Evolutionary conservation across 1,140 invertebrate genomes (phyloP).

Genomic region (Periplaneta americana): DNA sequence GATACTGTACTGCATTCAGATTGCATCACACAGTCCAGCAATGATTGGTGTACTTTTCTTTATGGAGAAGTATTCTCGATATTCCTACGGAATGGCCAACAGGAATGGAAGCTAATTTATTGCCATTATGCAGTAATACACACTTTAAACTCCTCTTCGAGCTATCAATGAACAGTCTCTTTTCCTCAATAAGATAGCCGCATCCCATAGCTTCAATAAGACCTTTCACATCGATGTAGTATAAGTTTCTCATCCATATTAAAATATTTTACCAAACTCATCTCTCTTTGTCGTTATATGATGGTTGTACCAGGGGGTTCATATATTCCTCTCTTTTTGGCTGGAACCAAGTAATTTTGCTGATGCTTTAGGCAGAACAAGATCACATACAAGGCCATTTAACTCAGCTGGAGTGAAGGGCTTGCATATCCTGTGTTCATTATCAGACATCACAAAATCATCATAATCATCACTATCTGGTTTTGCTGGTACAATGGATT

Average conservation of each 20-base stretch:
- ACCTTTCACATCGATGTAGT: background rate
- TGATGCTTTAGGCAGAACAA: constrained; percentile 17
- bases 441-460: too few species aligned
- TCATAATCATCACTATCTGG: too few species aligned
- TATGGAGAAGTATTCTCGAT: constrained; percentile 26
- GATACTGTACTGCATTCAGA: too few species aligned
- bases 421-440: background rate
- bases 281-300: constrained; percentile 17
- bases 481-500: too few species aligned
- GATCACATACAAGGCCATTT: constrained; percentile 1
- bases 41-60: constrained; percentile 31
- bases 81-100: constrained; percentile 29
- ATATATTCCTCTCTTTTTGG: constrained; percentile 14
- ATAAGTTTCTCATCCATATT: too few species aligned
- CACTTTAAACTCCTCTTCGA: constrained; percentile 34
- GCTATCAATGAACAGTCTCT: constrained; percentile 29
- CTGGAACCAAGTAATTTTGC: constrained; percentile 19
- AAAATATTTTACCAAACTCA: background rate
- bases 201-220: background rate
- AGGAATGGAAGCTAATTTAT: constrained; percentile 31
- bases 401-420: background rate
- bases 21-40: too few species aligned
- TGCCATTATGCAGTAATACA: too few species aligned
- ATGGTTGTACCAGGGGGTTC: constrained; percentile 14
- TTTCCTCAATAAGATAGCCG: background rate